Evolutionary conservation across 1,140 invertebrate genomes (phyloP).

Genomic region (Armadillidium nasatum): DNA sequence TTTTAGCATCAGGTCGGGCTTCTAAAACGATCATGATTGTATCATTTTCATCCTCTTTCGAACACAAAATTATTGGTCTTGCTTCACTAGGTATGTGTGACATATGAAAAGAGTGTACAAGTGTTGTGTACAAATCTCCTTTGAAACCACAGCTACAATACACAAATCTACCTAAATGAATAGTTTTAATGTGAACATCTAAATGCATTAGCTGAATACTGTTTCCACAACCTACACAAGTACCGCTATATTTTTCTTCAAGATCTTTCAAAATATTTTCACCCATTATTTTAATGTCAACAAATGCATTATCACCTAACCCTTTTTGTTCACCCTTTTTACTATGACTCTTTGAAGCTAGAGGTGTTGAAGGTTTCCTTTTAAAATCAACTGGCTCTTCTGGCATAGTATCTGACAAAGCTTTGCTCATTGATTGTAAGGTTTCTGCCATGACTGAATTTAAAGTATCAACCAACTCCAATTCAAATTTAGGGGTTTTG

Average conservation of each 20-base stretch:
- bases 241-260: slow-evolving; percentile 40
- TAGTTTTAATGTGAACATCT: slow-evolving; percentile 29
- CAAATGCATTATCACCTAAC: slow-evolving; percentile 42
- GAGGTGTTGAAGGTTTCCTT: neutral
- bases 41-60: slow-evolving; percentile 24
- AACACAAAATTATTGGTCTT: slow-evolving; percentile 34
- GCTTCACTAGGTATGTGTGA: slow-evolving; percentile 42
- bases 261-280: slow-evolving; percentile 43
- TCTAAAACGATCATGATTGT: slow-evolving; percentile 40
- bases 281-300: slow-evolving; percentile 36
- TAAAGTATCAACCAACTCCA: slow-evolving; percentile 34
- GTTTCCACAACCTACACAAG: slow-evolving; percentile 40
- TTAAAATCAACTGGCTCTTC: slow-evolving; percentile 24
- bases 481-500: slow-evolving; percentile 32
- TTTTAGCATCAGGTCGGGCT: slow-evolving; percentile 27
- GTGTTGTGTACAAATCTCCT: slow-evolving; percentile 34
- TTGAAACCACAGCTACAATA: slow-evolving; percentile 41
- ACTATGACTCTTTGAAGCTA: neutral
- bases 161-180: slow-evolving; percentile 32
- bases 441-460: slow-evolving; percentile 35
- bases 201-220: slow-evolving; percentile 37
- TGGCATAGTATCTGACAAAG: slow-evolving; percentile 27
- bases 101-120: slow-evolving; percentile 44
- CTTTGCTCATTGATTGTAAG: slow-evolving; percentile 31
- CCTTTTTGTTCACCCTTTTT: slow-evolving; percentile 29